Percentiles rank a stretch among this genome's conserved stretches.
These are phyloP conservation scores for Lepidothrix coronata DNA, from an alignment of 2,113 vertebrate species.

Conservation along the genomic window DNA sequence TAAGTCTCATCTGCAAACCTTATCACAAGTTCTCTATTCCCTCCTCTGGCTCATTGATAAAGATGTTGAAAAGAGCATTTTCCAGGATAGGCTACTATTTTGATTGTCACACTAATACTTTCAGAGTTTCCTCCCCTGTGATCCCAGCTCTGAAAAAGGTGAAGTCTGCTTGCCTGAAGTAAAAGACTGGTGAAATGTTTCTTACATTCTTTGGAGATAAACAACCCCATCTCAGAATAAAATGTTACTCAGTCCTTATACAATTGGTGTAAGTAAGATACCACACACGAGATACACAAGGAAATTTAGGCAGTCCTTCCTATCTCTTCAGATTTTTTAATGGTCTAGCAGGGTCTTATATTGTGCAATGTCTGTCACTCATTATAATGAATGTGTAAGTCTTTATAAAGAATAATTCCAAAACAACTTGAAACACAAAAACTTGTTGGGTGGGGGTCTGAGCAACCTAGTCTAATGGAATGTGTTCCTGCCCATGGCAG, in stretches of 20 bases:
- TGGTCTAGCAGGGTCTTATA: neutral
- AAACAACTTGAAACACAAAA: neutral
- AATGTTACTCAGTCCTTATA: neutral
- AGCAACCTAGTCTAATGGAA: neutral
- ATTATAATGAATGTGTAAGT: neutral
- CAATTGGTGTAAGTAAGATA: neutral
- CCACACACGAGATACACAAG: neutral
- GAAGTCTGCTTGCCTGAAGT: neutral
- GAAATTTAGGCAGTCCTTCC: neutral
- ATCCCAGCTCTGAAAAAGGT: neutral
- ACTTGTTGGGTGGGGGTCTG: neutral
- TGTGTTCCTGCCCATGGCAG: neutral
- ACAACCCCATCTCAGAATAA: neutral
- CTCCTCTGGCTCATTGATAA: neutral
- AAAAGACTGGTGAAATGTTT: neutral
- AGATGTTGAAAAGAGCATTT: neutral
- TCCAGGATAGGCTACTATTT: neutral
- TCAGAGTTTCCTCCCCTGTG: neutral
- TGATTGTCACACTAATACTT: neutral
- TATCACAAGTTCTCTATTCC: fast-evolving
- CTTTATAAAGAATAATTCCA: neutral
- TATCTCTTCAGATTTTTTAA: neutral
- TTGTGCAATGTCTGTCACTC: neutral
- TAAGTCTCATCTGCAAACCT: neutral
- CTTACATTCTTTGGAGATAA: neutral